A percentile compares a stretch with the other conserved stretches of the same genome.
Conservation (phyloP, 2,113 vertebrate species). For the Illadopsis cleaveri region DNA sequence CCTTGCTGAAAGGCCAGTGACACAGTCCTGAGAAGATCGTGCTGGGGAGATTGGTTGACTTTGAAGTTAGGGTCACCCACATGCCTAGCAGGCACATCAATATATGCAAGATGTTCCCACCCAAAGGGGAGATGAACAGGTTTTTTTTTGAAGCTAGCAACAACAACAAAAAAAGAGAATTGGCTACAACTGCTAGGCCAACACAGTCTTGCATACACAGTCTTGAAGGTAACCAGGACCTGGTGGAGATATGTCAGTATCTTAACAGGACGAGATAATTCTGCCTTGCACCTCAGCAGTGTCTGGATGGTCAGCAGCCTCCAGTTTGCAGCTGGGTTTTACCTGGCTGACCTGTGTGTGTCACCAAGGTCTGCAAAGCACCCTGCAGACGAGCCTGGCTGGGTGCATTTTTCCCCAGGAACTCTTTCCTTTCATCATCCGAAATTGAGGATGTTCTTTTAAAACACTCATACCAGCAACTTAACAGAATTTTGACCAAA, state of each 20-base stretch:
- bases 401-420: neutral
- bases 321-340: neutral
- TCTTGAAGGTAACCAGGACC: neutral
- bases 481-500: neutral
- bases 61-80: neutral
- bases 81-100: neutral
- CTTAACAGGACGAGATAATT: neutral
- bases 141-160: neutral
- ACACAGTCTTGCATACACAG: neutral
- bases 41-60: neutral
- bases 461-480: neutral
- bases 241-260: neutral
- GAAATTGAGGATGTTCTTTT: neutral
- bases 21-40: neutral
- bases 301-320: neutral
- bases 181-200: neutral
- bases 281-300: neutral
- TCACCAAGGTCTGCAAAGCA: neutral
- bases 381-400: neutral
- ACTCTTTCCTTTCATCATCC: neutral
- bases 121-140: too few species aligned
- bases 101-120: neutral
- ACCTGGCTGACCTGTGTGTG: neutral
- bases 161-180: neutral
- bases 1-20: neutral